Percentiles rank a stretch among this genome's conserved stretches.
These are phyloP conservation scores for Gyrodactylus salaris DNA, from an alignment of 1,140 invertebrate species.

Conservation along the genomic window DNA sequence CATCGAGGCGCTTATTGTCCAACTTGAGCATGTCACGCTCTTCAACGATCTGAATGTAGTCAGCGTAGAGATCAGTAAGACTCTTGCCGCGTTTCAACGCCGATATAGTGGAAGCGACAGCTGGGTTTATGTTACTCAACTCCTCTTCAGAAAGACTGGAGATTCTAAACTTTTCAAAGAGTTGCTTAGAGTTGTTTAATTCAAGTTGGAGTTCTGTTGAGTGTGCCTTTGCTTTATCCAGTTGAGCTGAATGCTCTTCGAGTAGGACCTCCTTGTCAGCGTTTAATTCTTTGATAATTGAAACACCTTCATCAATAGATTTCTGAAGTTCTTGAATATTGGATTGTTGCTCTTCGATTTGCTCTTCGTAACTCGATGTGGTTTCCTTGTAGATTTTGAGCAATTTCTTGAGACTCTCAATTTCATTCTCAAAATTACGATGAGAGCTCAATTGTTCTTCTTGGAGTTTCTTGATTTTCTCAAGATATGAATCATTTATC, in stretches of 20 bases:
- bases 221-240: neutral
- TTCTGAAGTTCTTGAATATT: neutral
- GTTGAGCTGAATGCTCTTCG: neutral
- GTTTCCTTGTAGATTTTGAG: neutral
- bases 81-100: slow-evolving; percentile 1
- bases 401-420: neutral
- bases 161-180: neutral
- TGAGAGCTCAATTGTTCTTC: neutral
- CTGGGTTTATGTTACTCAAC: neutral
- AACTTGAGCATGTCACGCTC: neutral
- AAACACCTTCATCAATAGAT: neutral
- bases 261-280: neutral
- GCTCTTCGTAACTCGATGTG: neutral
- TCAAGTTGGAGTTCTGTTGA: neutral
- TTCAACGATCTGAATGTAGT: neutral
- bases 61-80: neutral
- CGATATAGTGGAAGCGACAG: neutral
- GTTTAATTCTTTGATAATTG: neutral
- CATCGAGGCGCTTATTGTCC: neutral
- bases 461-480: neutral
- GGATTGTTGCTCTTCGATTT: neutral
- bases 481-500: neutral
- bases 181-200: neutral
- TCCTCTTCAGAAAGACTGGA: slow-evolving; percentile 1
- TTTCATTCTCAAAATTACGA: neutral